Evolutionary conservation across 2,113 vertebrate genomes (phyloP), one percentile per base, ranked within the genome.

Genomic region (Corvus cornix): DNA sequence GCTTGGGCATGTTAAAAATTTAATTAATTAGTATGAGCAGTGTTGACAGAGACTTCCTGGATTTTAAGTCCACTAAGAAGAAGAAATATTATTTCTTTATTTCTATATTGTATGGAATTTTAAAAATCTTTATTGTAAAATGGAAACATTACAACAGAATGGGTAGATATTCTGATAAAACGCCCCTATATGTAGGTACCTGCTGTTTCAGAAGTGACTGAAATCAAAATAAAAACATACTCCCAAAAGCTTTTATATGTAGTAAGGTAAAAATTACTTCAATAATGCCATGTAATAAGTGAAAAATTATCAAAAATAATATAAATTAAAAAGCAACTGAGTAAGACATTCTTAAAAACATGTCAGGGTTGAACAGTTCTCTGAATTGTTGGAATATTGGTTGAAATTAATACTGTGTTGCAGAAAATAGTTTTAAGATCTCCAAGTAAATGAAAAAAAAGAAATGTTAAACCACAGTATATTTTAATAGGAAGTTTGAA

Each of bases 181-280:
- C 44, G 41, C 1, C 19, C 8, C 1, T 48, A 9, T 28, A 58
- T 1, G 0, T 51, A 21, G 7, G 2, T 26, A 84, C 43, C 31
- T 81, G 15, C 4, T 31, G 1, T 75, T 84, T 82, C 37, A 90
- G 30, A 87, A 63, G 41, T 35, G 43, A 27, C 14, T 15, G 6
- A 79, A 93, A 75, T 75, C 0, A 52, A 81, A 62, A 59, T 4
- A 4, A 37, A 73, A 80, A 78, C 60, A 17, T 24, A 48, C 0
- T 70, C 8, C 18, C 16, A 13, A 80, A 80, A 86, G 10, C 9
- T 69, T 48, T 53, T 39, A 89, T 6, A 33, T 69, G 17, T 28
- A 12, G 3, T 87, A 46, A 89, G 5, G 24, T 51, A 33, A 55
- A 59, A 66, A 33, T n/a, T 44, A 41, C 6, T 78, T 91, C 9